phyloP scores from a whole-genome alignment of 1,140 invertebrate genomes.

The Drosophila repletoides region DNA sequence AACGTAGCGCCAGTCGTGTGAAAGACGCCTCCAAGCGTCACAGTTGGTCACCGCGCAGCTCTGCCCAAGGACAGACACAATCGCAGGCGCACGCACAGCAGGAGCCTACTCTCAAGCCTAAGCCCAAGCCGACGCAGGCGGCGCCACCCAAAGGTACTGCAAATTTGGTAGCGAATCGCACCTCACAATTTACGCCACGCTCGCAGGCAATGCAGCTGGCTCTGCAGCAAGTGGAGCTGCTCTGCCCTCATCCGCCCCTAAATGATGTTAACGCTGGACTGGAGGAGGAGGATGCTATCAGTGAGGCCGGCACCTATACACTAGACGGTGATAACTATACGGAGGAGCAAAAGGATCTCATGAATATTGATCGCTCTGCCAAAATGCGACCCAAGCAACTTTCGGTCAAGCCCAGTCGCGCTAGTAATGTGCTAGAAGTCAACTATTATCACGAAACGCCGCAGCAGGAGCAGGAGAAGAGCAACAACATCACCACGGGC shows the following conservation, averaged over 20 bases:
- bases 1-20: conserved; percentile 72
- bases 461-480: conserved; percentile 63
- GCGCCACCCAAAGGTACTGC: conserved; percentile 55
- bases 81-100: not conserved
- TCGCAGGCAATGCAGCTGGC: conserved; percentile 80
- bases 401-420: conserved; percentile 53
- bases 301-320: conserved; percentile 94
- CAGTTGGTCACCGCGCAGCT: conserved; percentile 81
- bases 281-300: conserved; percentile 83
- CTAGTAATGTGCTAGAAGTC: conserved; percentile 85
- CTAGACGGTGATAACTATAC: conserved; percentile 92
- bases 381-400: conserved; percentile 65
- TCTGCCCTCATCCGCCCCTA: conserved; percentile 76
- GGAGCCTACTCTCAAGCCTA: conserved; percentile 19
- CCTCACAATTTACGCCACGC: conserved; percentile 69
- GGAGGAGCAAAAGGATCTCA: conserved; percentile 92
- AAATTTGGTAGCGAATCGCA: conserved; percentile 73
- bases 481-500: conserved; percentile 58
- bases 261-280: conserved; percentile 48
- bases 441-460: conserved; percentile 84
- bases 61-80: conserved; percentile 24
- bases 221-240: conserved; percentile 70
- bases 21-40: conserved; percentile 77
- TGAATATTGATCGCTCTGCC: conserved; percentile 88
- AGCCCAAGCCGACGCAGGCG: conserved; percentile 23